These are phyloP conservation scores for Helicoverpa assulta DNA, from an alignment of 2,888 invertebrate genomes.

Conservation along the genomic window DNA sequence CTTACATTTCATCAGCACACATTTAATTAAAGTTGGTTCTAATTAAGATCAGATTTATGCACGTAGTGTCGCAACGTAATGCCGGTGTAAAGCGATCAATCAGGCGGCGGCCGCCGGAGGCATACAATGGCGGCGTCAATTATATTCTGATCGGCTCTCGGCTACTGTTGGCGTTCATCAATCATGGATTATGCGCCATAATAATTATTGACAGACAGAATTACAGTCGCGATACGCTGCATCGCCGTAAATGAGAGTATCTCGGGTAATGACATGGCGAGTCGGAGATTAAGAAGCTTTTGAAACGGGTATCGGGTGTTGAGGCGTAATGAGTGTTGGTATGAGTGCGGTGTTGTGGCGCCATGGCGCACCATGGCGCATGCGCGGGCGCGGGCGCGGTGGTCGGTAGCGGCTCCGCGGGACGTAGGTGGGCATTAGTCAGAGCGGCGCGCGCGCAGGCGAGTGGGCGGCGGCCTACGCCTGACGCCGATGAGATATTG, in stretches of 20 bases:
- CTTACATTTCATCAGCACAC: constrained; percentile 76
- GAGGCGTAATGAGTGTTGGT: constrained; percentile 33
- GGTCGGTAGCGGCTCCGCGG: constrained; percentile 56
- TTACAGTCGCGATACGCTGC: constrained; percentile 65
- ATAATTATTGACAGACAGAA: constrained; percentile 86
- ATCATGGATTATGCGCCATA: constrained; percentile 83
- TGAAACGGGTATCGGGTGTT: constrained; percentile 47
- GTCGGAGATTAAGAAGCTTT: constrained; percentile 47
- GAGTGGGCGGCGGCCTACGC: constrained; percentile 73
- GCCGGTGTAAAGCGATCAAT: constrained; percentile 74
- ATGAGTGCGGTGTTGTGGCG: constrained; percentile 43
- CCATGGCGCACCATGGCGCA: constrained; percentile 30
- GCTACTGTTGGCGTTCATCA: constrained; percentile 86
- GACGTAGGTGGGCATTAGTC: constrained; percentile 63
- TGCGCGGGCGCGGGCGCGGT: constrained; percentile 32
- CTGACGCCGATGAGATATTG: constrained; percentile 68
- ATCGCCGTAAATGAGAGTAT: constrained; percentile 71
- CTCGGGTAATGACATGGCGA: constrained; percentile 70
- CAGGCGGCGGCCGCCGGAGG: constrained; percentile 63
- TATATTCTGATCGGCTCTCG: constrained; percentile 72
- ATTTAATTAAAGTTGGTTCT: constrained; percentile 80
- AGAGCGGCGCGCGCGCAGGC: constrained; percentile 53
- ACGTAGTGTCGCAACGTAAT: constrained; percentile 70
- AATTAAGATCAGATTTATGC: constrained; percentile 80
- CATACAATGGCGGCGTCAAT: constrained; percentile 82